Evolutionary conservation across 2,797 vertebrate genomes (phyloP), one percentile per base, ranked within the genome.

Genomic region (Ctenopoma kingsleyae): DNA sequence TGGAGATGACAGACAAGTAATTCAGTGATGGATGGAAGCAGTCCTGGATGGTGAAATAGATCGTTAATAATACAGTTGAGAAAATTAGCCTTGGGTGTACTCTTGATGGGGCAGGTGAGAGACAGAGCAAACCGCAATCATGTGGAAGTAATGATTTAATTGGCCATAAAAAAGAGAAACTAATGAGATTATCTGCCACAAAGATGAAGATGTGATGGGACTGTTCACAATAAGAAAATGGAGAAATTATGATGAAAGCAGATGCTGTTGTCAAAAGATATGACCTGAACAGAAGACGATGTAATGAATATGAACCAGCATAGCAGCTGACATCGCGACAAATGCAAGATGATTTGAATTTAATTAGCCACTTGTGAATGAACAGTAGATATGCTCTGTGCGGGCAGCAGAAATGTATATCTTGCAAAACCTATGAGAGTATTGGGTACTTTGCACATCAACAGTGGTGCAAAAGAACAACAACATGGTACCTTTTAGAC

Each of bases 141-240:
- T 17, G 81, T 65, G 67, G 66, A 84, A 74, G 71, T 63, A 70
- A 90, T 84, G 71, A 82, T 77, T 84, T 82, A 87, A 87, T 83
- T 83, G 76, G 59, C 74, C 58, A 53, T 75, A 75, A 85, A 80
- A 58, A 38, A 43, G 32, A 71, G 38, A 72, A 80, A 80, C 41
- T 58, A 81, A 88, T 83, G 49, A 83, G 52, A 77, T 87, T 61
- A 82, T 69, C 71, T 11, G 1, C 46, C 56, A 57, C 78, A 35
- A 82, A 60, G 72, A 85, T 77, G 86, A 82, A 84, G 81, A 84
- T 84, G 61, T 79, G 71, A 86, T 64, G 63, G 17, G 51, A 76
- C 41, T 38, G 65, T 53, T 81, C 60, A 47, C 51, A 54, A 43
- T 30, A 67, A 70, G 47, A 79, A 83, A 82, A 71, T 41, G 44